phyloP scores from a whole-genome alignment of 1,140 invertebrate species.

The Drosophila elegans region DNA sequence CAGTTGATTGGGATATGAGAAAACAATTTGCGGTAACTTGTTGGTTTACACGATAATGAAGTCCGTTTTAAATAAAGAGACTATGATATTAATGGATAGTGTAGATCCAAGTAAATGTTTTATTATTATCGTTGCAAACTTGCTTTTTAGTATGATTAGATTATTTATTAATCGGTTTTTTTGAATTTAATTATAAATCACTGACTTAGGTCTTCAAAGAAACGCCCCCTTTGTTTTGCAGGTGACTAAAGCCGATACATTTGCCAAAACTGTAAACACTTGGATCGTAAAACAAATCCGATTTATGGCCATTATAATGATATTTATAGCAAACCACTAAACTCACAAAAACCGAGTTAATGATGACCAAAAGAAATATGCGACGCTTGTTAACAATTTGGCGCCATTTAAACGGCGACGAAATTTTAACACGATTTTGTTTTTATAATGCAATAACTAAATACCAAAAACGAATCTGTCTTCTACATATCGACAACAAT shows the following conservation, averaged over 20 bases:
- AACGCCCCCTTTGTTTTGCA: background rate
- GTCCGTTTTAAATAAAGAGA: background rate
- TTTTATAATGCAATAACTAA: constrained; percentile 67
- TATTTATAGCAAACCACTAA: constrained; percentile 57
- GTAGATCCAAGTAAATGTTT: no score
- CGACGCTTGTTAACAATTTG: constrained; percentile 58
- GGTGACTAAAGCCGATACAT: background rate
- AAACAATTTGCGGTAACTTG: background rate
- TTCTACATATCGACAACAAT: constrained; percentile 42
- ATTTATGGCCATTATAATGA: constrained; percentile 61
- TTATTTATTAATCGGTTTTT: background rate
- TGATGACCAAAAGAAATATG: constrained; percentile 56
- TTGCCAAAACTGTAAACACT: constrained; percentile 4
- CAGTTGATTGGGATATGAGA: constrained; percentile 1
- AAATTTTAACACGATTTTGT: constrained; percentile 35
- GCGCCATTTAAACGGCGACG: constrained; percentile 70
- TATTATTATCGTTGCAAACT: no score
- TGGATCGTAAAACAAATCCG: constrained; percentile 26
- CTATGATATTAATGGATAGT: background rate
- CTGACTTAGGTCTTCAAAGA: background rate
- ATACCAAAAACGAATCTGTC: constrained; percentile 51
- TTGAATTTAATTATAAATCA: background rate
- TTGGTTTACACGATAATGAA: background rate
- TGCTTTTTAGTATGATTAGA: background rate
- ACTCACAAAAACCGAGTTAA: constrained; percentile 50